Base-by-base conservation (phyloP, 2,888 invertebrate species). In the Lepidochrysops patricia region DNA sequence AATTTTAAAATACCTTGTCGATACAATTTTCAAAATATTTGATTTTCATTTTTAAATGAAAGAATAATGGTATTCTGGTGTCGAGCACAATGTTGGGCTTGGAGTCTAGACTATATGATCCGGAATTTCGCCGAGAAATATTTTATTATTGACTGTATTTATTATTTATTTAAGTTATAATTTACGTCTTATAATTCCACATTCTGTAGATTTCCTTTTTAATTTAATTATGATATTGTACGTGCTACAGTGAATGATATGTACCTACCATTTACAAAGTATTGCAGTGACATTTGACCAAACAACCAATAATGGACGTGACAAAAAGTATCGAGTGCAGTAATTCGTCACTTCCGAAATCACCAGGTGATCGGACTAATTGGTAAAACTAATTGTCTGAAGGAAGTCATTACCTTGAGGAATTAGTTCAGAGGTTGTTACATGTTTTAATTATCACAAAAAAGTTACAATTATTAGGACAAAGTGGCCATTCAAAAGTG, bases 391-490 rank as follows among this genome's bases (percentile, higher is more conserved):
- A 54, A 54, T 54, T 54, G 29, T 29, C 54, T 29, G 54, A 4
- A 54, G 54, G 54, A 54, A 54, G 54, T 54, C 54, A 29, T 54
- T 54, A 54, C 54, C 15, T 54, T 29, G 3, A 54, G 15, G 54
- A 54, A 54, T 54, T 54, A 54, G 32, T 54, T 15, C 54, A 52
- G 27, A 32, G 54, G 54, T 29, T 54, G 32, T 29, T 54, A 32
- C 9, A 32, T 29, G 32, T 19, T 54, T 54, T 29, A 54, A 54
- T 54, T 12, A 23, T 32, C 15, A 19, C 13, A 54, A 52, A 43
- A 43, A 35, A 19, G 43, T 15, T 34, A 34, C 34, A 43, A 19
- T 19, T 43, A 43, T 43, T 43, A 19, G 9, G 23, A 43, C 43
- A 43, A 6, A 13, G 2, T 15, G 7, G 7, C 7, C 9, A 1